phyloP scores from a whole-genome alignment of 2,797 vertebrate genomes.

The Hydrocynus forskahlii region DNA sequence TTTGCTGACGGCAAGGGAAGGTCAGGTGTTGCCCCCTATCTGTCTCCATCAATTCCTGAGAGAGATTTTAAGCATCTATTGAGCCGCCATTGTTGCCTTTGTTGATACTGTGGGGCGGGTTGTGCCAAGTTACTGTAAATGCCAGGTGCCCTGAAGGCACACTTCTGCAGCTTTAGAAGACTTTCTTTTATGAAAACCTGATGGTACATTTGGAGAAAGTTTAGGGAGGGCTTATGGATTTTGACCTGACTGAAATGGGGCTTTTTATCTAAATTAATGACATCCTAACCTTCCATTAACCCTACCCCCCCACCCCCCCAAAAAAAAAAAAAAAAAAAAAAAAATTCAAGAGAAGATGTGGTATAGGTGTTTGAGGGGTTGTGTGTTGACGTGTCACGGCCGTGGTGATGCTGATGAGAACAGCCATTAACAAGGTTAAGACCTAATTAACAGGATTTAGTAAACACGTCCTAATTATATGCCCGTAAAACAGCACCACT shows the following conservation, averaged over 20 bases:
- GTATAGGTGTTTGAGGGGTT: background rate
- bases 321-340: background rate
- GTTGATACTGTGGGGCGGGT: constrained; percentile 26
- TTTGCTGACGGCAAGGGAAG: constrained; percentile 32
- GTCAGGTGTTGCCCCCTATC: constrained; percentile 27
- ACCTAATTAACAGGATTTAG: constrained; percentile 4
- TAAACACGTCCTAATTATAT: background rate
- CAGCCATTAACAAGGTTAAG: constrained; percentile 4
- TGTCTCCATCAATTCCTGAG: constrained; percentile 37
- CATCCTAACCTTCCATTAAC: constrained; percentile 4
- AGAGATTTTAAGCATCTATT: constrained; percentile 27
- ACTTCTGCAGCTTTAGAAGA: constrained; percentile 34
- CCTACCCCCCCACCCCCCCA: no score
- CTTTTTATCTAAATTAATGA: constrained; percentile 13
- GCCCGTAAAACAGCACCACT: background rate
- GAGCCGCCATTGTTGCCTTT: constrained; percentile 24
- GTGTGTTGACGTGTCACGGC: background rate
- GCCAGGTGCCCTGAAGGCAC: constrained; percentile 25
- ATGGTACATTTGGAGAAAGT: constrained; percentile 44
- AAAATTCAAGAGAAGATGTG: background rate
- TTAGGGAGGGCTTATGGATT: constrained; percentile 19
- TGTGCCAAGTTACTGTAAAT: constrained; percentile 21
- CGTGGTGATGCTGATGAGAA: constrained; percentile 4
- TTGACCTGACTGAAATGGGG: constrained; percentile 12
- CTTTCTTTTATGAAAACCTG: constrained; percentile 41